Evolutionary conservation across 2,113 vertebrate species (phyloP), one percentile per base, ranked within the genome.

Genomic region (Pelecanoides urinatrix): DNA sequence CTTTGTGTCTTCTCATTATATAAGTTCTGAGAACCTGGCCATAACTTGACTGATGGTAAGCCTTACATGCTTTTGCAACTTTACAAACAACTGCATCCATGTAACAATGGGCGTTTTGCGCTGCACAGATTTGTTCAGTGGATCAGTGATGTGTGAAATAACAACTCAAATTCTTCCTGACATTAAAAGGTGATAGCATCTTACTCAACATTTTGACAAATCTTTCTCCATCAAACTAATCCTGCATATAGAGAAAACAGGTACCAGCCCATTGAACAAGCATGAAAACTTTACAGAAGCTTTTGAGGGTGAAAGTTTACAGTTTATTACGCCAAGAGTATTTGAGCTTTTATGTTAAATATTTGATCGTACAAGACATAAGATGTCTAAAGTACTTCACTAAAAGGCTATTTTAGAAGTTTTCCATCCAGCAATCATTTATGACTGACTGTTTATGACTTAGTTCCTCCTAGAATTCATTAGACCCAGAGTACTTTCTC

Each of bases 161-260:
- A 88, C 36, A 59, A 75, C 56, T 80, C 89, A 81, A 72, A 97
- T 94, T 96, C 47, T 84, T 90, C 86, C 52, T 56, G 52, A 66
- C 66, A 94, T 83, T 91, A 89, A 91, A 91, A 93, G 66, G 71
- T 75, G 45, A 40, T 59, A 74, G 79, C 49, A 68, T 75, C 88
- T 90, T 86, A 94, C n/a, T 96, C 73, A 78, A 59, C 50, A 75
- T 58, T 70, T 75, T 67, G 78, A 95, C n/a, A 82, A 74, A 61
- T 58, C 71, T 55, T 88, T 91, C 74, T 95, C 72, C 95, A 61
- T 94, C 92, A 92, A 79, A 70, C 45, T 86, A 78, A 88, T 40
- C 27, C n/a, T 58, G 67, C 73, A 52, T 40, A 63, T 40, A 61
- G 27, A 63, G 67, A 72, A 79, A 90, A 66, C 61, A 77, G 82